Evolutionary conservation across 1,140 invertebrate species (phyloP).

Genomic region (Sipha flava): DNA sequence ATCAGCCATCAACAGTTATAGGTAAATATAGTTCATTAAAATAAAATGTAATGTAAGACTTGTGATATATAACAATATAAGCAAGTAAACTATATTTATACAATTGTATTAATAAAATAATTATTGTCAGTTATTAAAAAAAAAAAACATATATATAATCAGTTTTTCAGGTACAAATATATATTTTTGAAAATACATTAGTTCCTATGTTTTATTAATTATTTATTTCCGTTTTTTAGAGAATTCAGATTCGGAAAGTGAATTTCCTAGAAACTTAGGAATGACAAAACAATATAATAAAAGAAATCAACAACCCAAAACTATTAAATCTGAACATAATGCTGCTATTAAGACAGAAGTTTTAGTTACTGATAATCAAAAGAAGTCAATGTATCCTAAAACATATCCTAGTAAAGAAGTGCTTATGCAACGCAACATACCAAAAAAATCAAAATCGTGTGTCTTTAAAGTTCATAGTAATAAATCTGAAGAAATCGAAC

Average conservation of each 20-base stretch:
- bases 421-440: background rate
- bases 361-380: background rate
- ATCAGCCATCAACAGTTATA: background rate
- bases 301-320: background rate
- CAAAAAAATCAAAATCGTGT: background rate
- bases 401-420: constrained; percentile 12
- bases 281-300: background rate
- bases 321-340: background rate
- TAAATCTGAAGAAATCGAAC: background rate
- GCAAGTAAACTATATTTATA: too few species aligned
- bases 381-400: background rate
- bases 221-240: background rate
- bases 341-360: background rate
- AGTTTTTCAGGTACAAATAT: too few species aligned
- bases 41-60: too few species aligned
- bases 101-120: too few species aligned
- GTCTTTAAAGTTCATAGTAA: background rate
- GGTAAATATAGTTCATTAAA: constrained; percentile 7
- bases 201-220: too few species aligned
- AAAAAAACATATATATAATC: too few species aligned
- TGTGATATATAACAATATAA: too few species aligned
- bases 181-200: too few species aligned
- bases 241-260: constrained; percentile 6
- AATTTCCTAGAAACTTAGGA: background rate
- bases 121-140: too few species aligned